Evolutionary conservation across 2,888 invertebrate genomes (phyloP), one percentile per base, ranked within the genome.

Genomic region (Cartodere bifasciata): DNA sequence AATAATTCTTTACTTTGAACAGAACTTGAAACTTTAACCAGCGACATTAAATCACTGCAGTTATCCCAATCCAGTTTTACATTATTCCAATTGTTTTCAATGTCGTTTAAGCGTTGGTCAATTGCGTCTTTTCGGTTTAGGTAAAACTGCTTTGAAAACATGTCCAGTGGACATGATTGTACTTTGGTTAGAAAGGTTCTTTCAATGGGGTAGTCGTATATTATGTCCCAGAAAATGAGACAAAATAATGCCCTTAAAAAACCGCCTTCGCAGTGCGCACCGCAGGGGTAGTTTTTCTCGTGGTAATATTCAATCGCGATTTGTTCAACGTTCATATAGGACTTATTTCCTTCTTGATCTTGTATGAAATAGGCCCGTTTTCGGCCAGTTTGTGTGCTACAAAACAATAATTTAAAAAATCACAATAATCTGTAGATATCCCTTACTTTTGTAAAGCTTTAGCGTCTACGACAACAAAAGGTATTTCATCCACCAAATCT

Each of bases 201-300:
- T 28, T 64, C 63, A 9, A 75, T 58, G 38, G 66, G 63, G n/a
- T 40, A 38, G 16, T 58, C 52, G 45, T 73, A 81, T 26, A 90
- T 70, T 2, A 84, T 71, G 41, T 86, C 79, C 85, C 86, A 88
- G 56, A 87, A 83, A 4, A 82, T 42, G 6, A 58, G 33, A 16
- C 42, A 38, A 37, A 56, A 55, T 1, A 52, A 31, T 7, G 48
- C 46, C 24, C 28, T 37, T 7, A 58, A 37, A 13, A 57, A 33
- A 3, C 39, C 29, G 11, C 56, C 56, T 41, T 58, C 59, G 32
- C 53, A 57, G 32, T 59, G 57, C 9, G 42, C 41, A 50, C 68
- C 72, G 41, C 62, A 51, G 3, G 56, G 46, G 46, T 58, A 72
- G 5, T 66, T 70, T 34, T 57, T 41, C 20, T 39, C 26, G 44